A percentile compares a stretch with the other conserved stretches of the same genome.
Conservation (phyloP, 2,113 vertebrate species). For the Synchiropus splendidus region DNA sequence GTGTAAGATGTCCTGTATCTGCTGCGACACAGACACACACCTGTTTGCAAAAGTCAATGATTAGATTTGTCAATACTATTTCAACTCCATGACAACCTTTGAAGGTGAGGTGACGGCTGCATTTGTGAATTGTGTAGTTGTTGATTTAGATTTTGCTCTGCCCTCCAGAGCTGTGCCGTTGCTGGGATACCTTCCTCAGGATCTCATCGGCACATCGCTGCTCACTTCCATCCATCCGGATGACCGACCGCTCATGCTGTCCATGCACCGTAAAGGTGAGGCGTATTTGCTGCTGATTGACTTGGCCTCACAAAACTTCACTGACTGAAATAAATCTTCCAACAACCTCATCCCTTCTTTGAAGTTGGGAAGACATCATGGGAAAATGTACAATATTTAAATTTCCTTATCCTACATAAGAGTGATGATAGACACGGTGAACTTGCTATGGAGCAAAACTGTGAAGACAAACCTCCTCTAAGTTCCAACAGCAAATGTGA, state of each 20-base stretch:
- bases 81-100: too few species aligned
- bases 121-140: neutral
- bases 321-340: neutral
- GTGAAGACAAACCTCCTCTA: too few species aligned
- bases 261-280: slow-evolving; percentile 79
- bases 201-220: slow-evolving; percentile 78
- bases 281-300: neutral
- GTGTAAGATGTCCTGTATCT: too few species aligned
- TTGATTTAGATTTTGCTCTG: slow-evolving; percentile 1
- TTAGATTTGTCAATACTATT: too few species aligned
- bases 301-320: neutral
- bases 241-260: slow-evolving; percentile 75
- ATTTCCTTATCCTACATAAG: too few species aligned
- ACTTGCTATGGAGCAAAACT: too few species aligned
- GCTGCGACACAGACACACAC: too few species aligned
- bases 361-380: too few species aligned
- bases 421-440: too few species aligned
- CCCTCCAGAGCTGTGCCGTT: slow-evolving; percentile 77
- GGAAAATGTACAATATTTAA: too few species aligned
- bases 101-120: neutral
- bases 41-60: too few species aligned
- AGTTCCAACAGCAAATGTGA: too few species aligned
- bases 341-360: neutral
- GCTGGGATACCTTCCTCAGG: slow-evolving; percentile 86
- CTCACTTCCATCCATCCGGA: slow-evolving; percentile 78